Percentiles rank a stretch among this genome's conserved stretches.
These are phyloP conservation scores for Drosophila punjabiensis DNA, from an alignment of 1,140 invertebrate genomes.

Conservation along the genomic window DNA sequence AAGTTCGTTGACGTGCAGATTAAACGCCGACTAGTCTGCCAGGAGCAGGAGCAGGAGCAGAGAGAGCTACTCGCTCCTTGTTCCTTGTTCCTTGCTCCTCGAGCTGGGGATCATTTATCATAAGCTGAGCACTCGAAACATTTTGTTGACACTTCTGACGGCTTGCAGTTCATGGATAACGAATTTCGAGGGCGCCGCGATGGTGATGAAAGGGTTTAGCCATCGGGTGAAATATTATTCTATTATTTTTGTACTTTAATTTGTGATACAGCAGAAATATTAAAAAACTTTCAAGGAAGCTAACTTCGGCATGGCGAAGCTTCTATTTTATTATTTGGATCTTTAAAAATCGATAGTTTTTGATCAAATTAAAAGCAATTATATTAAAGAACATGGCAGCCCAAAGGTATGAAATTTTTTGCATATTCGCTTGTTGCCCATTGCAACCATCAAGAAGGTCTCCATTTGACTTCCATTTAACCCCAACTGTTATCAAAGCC, in stretches of 20 bases:
- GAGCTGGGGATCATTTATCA: conserved; percentile 69
- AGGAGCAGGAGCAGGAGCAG: conserved; percentile 48
- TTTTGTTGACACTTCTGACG: conserved; percentile 60
- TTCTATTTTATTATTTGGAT: not conserved
- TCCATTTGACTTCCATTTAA: not conserved
- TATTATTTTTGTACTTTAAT: conserved; percentile 18
- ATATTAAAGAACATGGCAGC: too few relatives aligned
- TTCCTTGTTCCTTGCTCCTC: conserved; percentile 20
- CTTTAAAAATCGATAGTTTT: not conserved
- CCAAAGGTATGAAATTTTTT: too few relatives aligned
- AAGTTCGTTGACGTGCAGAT: conserved; percentile 79
- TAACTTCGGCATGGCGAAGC: not conserved
- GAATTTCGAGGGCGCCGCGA: conserved; percentile 26
- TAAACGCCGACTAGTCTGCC: conserved; percentile 56
- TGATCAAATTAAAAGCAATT: too few relatives aligned
- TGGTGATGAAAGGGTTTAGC: conserved; percentile 17
- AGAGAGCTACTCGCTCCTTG: conserved; percentile 9
- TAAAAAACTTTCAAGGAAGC: not conserved
- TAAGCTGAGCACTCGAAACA: conserved; percentile 50
- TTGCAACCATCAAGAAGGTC: too few relatives aligned
- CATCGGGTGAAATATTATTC: conserved; percentile 27
- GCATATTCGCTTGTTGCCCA: too few relatives aligned
- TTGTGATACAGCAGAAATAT: not conserved
- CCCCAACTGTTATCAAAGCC: not conserved
- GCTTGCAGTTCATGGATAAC: conserved; percentile 66